Evolutionary conservation across 2,797 vertebrate genomes (phyloP), one percentile per base, ranked within the genome.

Genomic region (Sebastes iracundus): DNA sequence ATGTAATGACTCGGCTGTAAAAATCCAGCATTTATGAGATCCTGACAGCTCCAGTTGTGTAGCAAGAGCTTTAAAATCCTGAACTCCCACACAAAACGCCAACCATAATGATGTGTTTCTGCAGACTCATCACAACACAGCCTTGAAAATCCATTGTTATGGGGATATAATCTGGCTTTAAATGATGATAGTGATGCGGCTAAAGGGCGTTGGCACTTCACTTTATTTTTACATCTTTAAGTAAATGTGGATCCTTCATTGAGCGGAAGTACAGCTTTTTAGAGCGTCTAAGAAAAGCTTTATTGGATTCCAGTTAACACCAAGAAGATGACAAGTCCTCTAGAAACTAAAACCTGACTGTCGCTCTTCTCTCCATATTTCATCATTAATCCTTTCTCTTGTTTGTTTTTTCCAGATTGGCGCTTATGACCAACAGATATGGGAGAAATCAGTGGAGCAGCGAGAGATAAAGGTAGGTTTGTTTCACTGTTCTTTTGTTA

Each of bases 391-490:
- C n/a, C 2, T 30, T 14, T 14, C 4, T 9, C 16, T n/a, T 60
- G 2, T 46, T n/a, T 60, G 2, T 46, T 72, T 76, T 64, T 64
- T 92, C 63, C 92, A 99, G 98, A 99, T 99, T 82, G 98, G 98
- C 72, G 98, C 98, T 33, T 99, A 99, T 77, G 98, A 99, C 94
- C 98, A 99, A 89, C 98, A 99, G 96, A 99, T 99, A 96, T 99
- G 98, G 98, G 98, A 99, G 95, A 99, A 99, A 94, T 99, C 98
- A 60, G 98, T 99, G 94, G 98, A 99, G 87, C 98, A 99, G 94
- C 95, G 97, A 96, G 98, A 99, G 95, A 99, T 99, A 89, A 99
- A 99, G 98, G 98, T 99, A 93, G 7, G 72, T 65, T 12, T 74
- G 18, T 5, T 64, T 72, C 14, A 3, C 9, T 23, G 12, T 59